Base-by-base conservation (phyloP, 2,797 vertebrate species). In the Poeciliopsis gracilis region DNA sequence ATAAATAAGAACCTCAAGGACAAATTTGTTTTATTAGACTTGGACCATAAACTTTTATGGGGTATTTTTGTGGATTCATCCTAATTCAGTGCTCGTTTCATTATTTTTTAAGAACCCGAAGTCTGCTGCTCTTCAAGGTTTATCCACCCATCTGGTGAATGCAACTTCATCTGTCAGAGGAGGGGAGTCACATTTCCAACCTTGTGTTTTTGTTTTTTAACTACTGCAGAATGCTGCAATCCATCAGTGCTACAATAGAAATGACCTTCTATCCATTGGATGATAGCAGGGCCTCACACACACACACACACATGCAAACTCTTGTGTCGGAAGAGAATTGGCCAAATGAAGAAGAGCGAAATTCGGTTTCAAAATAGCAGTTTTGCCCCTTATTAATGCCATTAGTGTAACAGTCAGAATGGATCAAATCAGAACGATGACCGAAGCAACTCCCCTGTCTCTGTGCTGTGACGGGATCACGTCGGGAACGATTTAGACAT, bases 371-470 rank as follows among this genome's bases (percentile, higher is more conserved):
- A 94, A 95, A 96, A 95, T 95, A 95, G 93, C 92, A 95, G 94
- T 95, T 96, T 95, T 95, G 95, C 94, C 94, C 41, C 95, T 96
- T 96, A 96, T 96, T 96, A 96, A 95, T 95, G 95, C 94, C 94
- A 96, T 96, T 96, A 96, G 95, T 95, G 94, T 95, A 96, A 95
- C 93, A 95, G 96, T 96, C 95, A 96, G 91, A 94, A 94, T 92
- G 84, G 90, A 96, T 96, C 94, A 95, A 91, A 95, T 96, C 95
- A 96, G 43, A 87, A 82, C 75, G 91, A 89, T 93, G 93, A 95
- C 94, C 94, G 88, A 93, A 95, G 93, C 92, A 91, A 90, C 95
- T 95, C 94, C 93, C 92, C 91, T 93, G 93, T 94, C 94, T 95
- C 87, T 47, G 90, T 83, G 75, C 91, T 87, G 57, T 95, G 95